A percentile compares a stretch with the other conserved stretches of the same genome.
These are phyloP conservation scores for Cynopterus brachyotis DNA, from an alignment of 2,113 vertebrate species.

Conservation along the genomic window DNA sequence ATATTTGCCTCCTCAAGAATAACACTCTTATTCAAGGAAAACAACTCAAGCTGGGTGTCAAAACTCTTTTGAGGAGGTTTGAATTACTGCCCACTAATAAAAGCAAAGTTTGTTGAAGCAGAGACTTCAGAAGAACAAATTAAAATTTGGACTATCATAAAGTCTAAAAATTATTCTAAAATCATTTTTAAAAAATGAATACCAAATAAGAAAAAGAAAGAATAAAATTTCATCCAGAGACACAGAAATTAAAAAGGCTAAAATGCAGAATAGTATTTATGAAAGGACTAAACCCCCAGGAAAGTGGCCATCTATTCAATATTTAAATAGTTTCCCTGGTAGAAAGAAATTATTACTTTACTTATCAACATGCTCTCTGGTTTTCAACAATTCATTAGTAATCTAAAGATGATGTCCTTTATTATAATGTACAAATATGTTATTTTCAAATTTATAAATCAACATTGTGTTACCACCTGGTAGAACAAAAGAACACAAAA, in stretches of 20 bases:
- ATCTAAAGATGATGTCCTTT: background rate
- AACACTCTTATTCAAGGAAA: slow-evolving; percentile 49
- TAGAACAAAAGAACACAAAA: background rate
- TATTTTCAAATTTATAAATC: background rate
- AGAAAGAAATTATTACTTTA: background rate
- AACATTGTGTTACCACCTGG: background rate
- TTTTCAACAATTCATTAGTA: background rate
- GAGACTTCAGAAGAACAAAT: background rate
- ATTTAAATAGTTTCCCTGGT: background rate
- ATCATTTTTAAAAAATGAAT: background rate
- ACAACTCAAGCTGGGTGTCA: background rate
- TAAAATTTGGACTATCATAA: background rate
- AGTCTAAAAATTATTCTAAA: background rate
- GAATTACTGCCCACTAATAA: background rate
- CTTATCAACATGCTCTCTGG: background rate
- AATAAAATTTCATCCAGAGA: background rate
- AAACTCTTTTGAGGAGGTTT: slow-evolving; percentile 50
- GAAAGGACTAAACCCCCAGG: background rate
- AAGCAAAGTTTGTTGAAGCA: background rate
- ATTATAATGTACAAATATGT: background rate
- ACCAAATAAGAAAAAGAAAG: background rate
- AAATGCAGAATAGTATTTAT: background rate
- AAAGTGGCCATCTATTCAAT: background rate
- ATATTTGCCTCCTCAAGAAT: slow-evolving; percentile 1
- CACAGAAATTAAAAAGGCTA: background rate